phyloP scores from a whole-genome alignment of 1,140 invertebrate species.

The Drosophila hydei region DNA sequence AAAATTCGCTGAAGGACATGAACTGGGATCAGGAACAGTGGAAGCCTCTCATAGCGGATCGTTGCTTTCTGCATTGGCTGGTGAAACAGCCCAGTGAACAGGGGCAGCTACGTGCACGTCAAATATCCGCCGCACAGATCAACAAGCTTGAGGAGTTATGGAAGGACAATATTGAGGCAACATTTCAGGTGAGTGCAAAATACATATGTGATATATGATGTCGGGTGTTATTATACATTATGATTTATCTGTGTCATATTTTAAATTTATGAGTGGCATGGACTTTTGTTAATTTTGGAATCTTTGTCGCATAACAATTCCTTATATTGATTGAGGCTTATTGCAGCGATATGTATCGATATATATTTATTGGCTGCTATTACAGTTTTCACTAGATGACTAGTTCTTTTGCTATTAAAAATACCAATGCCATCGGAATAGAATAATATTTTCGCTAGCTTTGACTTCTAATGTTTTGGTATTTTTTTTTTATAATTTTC shows the following conservation, averaged over 20 bases:
- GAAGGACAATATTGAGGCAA: constrained; percentile 99
- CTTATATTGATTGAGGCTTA: background rate
- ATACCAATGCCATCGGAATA: background rate
- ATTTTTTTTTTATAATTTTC: background rate
- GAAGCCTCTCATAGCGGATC: constrained; percentile 98
- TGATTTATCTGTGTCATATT: too few species aligned
- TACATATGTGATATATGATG: background rate
- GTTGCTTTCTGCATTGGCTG: constrained; percentile 97
- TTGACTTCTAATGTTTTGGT: background rate
- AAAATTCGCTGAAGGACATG: constrained; percentile 98
- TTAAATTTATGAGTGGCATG: background rate
- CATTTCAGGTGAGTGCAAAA: constrained; percentile 88
- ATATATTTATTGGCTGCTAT: background rate
- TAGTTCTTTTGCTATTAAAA: background rate
- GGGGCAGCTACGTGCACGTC: constrained; percentile 96
- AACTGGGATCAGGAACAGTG: constrained; percentile 99
- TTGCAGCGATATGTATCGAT: background rate
- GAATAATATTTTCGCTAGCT: too few species aligned
- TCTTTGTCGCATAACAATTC: background rate
- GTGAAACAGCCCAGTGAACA: constrained; percentile 98
- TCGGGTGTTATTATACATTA: background rate
- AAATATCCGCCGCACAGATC: constrained; percentile 98
- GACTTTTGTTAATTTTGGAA: background rate
- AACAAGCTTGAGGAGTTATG: constrained; percentile 99
- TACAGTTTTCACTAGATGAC: background rate